Base-by-base conservation (phyloP, 92 coral and sea anemone species). In the Umimayanthus chanpuru region DNA sequence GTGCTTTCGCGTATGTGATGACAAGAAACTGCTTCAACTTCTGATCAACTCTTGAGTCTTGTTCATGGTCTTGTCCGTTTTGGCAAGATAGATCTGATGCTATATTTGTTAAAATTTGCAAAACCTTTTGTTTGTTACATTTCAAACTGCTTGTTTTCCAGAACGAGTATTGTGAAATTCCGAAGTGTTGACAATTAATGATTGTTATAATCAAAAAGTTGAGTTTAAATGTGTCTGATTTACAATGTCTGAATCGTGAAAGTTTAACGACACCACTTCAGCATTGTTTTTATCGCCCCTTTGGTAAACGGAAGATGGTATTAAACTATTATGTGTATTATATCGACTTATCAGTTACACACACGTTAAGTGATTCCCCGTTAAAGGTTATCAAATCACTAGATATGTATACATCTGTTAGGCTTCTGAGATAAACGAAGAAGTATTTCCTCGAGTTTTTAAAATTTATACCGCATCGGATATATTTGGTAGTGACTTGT, bases 251-350 rank as follows among this genome's bases (percentile, higher is more conserved):
- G 76, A 68, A 25, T 71, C 9, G 4, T 71, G 76, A 71, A 71
- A 71, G 29, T 67, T 67, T 67, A 67, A 67, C 73, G 30, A 67
- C 73, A 71, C 76, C 38, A 71, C 36, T 71, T 71, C 38, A 9
- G 76, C 76, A 71, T 71, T 67, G 29, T 67, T 67, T 18, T 67
- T 67, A 67, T 25, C 39, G 18, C 36, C 76, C 36, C 76, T 71
- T 71, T 71, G 76, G 11, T 71, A 28, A 28, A 71, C 76, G 76
- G 18, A 71, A 71, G 76, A 71, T 40, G 76, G 76, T 71, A 71
- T 71, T 71, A 71, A 71, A 71, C 76, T 71, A 28, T 71, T 71
- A 71, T 71, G 39, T 14, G 28, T 71, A 28, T 71, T 71, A 71
- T 71, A 71, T 71, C 38, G 76, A 28, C 39, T 71, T 71, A 25